Conservation (phyloP, 2,888 invertebrate species). For the Chloromyia formosa region DNA sequence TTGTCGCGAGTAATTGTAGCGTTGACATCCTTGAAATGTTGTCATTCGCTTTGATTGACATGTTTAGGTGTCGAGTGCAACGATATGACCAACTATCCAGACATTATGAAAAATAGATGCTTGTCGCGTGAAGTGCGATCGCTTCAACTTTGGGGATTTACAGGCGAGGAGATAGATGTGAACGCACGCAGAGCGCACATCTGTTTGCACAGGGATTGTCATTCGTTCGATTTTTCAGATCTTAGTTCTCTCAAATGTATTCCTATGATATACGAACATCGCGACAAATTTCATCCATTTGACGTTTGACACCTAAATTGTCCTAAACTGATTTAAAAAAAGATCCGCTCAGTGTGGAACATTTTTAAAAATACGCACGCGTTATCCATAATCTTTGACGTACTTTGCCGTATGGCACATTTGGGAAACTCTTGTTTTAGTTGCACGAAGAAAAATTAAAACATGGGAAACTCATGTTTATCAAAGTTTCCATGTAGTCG, state of each 20-base stretch:
- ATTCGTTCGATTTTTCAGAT: no score
- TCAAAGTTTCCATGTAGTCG: background rate
- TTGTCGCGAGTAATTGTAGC: conserved; percentile 39
- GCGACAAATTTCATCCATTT: no score
- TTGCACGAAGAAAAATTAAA: background rate
- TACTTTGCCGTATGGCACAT: background rate
- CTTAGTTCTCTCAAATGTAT: no score
- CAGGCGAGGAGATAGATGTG: no score
- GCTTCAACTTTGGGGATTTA: background rate
- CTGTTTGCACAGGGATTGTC: no score
- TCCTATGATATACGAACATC: no score
- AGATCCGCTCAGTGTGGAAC: background rate
- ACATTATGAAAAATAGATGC: background rate
- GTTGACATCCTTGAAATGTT: conserved; percentile 42
- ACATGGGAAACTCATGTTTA: conserved; percentile 19
- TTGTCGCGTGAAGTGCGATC: background rate
- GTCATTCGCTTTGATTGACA: conserved; percentile 41
- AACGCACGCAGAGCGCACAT: no score
- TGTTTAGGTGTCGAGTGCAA: conserved; percentile 43
- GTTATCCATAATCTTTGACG: background rate
- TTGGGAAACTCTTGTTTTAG: background rate
- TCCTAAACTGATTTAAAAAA: background rate
- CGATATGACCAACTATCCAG: conserved; percentile 10
- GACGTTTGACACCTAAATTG: no score
- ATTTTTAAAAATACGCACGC: background rate